Evolutionary conservation across 2,888 invertebrate genomes (phyloP), one percentile per base, ranked within the genome.

Genomic region (Brenthis hecate): DNA sequence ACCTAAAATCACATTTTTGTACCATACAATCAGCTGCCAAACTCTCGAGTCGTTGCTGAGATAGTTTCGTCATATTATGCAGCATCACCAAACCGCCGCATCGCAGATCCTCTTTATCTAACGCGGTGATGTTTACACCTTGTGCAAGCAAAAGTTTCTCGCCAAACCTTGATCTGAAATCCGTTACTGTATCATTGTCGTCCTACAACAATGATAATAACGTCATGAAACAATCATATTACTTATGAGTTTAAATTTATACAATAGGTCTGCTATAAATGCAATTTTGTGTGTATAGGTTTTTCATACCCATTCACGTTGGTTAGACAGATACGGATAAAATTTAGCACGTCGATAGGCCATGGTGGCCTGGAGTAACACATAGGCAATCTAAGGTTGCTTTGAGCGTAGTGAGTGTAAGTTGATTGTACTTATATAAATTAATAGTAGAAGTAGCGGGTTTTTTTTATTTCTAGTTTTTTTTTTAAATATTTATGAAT

Each of bases 1-100:
- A 91, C 87, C 95, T 94, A 81, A 96, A 96, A 72, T 94, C 94
- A 83, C 96, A 96, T 81, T 95, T 95, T 81, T 96, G 96, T 61
- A 96, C 94, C 94, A 96, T 96, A 78, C 96, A 96, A 77, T 95
- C 95, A 5, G 94, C 94, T 1, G 96, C 94, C 76, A 94, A 89
- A 56, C 94, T 93, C 77, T 94, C 94, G 3, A 96, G 83, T 50
- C 93, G 86, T 74, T 92, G 91, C 74, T 94, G 93, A 6, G 94
- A 94, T 32, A 91, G 78, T 75, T 93, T 92, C 2, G 95, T 95
- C 85, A 95, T 93, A 77, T 96, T 96, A 56, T 95, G 94, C 47
- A 94, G 89, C 78, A 94, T 89, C 0, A 96, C 96, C 16, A 95
- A 87, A 11, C 96, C 96, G 61, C 96, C 96, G 80, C 96, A 96